Evolutionary conservation across 2,888 invertebrate species (phyloP).

Genomic region (Gymnosoma rotundatum): DNA sequence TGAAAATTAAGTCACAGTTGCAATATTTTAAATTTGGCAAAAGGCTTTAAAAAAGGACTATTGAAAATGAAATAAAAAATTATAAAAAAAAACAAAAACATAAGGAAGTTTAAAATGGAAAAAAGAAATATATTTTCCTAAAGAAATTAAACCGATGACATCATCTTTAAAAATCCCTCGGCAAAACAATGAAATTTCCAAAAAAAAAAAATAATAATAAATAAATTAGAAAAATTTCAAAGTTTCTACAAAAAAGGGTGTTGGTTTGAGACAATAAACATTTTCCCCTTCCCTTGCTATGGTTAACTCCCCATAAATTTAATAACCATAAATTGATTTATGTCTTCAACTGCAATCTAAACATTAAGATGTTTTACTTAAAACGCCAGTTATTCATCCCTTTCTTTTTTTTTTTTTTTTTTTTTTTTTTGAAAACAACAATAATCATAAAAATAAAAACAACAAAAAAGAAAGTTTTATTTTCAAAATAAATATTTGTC

Average conservation of each 20-base stretch:
- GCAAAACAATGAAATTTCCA: not conserved
- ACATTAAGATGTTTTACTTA: constrained; percentile 31
- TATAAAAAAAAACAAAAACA: too few species aligned
- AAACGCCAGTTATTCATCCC: too few species aligned
- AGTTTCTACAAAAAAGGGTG: not conserved
- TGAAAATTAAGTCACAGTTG: too few species aligned
- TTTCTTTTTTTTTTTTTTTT: too few species aligned
- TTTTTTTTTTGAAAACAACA: too few species aligned
- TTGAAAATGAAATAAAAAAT: too few species aligned
- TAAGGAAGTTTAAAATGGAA: too few species aligned
- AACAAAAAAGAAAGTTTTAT: constrained; percentile 25
- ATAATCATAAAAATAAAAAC: constrained; percentile 1
- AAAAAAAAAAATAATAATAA: not conserved
- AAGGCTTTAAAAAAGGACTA: too few species aligned
- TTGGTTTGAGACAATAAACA: constrained; percentile 7
- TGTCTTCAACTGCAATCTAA: constrained; percentile 27
- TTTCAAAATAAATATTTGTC: constrained; percentile 51
- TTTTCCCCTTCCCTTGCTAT: not conserved
- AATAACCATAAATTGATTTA: constrained; percentile 68
- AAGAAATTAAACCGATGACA: too few species aligned
- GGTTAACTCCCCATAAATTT: constrained; percentile 25
- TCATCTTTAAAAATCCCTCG: too few species aligned
- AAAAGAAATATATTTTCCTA: too few species aligned
- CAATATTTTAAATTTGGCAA: too few species aligned
- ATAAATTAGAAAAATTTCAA: not conserved